Evolutionary conservation across 2,113 vertebrate species (phyloP).

Genomic region (Cardinalis cardinalis): DNA sequence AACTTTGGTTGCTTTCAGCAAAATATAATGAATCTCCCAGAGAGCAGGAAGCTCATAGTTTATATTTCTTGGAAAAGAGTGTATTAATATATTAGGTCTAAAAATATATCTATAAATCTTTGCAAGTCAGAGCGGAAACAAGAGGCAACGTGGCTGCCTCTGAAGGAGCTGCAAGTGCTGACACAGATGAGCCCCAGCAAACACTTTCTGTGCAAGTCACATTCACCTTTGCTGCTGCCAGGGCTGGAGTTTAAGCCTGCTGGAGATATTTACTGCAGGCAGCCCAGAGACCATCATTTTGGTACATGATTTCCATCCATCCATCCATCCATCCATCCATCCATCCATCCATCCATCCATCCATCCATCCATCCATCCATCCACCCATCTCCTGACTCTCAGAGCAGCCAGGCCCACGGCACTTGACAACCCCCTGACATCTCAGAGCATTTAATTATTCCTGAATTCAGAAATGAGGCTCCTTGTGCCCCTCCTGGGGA

Average conservation of each 20-base stretch:
- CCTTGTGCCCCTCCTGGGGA: neutral
- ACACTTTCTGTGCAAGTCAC: neutral
- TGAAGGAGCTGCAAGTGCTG: neutral
- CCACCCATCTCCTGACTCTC: neutral
- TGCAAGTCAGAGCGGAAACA: neutral
- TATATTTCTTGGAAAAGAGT: neutral
- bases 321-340: neutral
- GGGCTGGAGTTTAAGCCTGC: neutral
- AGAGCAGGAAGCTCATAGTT: neutral
- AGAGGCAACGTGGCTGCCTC: neutral
- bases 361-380: neutral
- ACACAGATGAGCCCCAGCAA: neutral
- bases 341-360: neutral
- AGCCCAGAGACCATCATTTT: neutral
- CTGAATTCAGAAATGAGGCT: neutral
- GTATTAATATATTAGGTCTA: neutral
- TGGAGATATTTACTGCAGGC: neutral
- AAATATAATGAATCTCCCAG: slow-evolving; percentile 7
- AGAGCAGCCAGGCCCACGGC: neutral
- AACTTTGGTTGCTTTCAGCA: neutral
- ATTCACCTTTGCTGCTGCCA: neutral
- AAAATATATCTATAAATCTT: neutral
- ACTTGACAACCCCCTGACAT: fast-evolving
- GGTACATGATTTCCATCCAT: neutral
- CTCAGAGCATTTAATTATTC: neutral